These are phyloP conservation scores for Hipposideros armiger DNA, from an alignment of 2,113 vertebrate genomes.

Conservation along the genomic window DNA sequence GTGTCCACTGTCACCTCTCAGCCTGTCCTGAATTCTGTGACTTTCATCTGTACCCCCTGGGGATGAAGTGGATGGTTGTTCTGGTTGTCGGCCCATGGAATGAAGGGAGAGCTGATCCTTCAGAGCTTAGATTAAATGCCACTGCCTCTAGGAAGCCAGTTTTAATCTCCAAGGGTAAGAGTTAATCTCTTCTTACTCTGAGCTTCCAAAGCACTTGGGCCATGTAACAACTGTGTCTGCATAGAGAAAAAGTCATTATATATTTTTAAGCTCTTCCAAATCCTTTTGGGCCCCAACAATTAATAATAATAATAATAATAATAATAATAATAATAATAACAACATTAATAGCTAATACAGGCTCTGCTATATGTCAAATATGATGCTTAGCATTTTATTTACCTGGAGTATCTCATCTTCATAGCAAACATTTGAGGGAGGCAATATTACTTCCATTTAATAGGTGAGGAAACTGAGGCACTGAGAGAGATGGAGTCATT, in stretches of 20 bases:
- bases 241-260: neutral
- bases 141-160: neutral
- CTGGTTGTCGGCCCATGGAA: neutral
- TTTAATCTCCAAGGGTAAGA: neutral
- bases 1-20: neutral
- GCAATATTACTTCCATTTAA: neutral
- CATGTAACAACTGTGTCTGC: neutral
- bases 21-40: neutral
- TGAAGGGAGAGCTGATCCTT: neutral
- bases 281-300: neutral
- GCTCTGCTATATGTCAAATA: neutral
- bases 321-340: neutral
- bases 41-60: neutral
- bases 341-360: neutral
- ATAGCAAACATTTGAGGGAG: neutral
- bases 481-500: neutral
- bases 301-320: neutral
- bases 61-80: neutral
- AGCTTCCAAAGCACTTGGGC: neutral
- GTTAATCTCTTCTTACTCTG: neutral
- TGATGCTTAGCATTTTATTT: neutral
- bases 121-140: neutral
- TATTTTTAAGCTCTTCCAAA: neutral
- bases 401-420: neutral
- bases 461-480: neutral